Evolutionary conservation across 1,140 invertebrate species (phyloP).

Genomic region (Macrobrachium nipponense): DNA sequence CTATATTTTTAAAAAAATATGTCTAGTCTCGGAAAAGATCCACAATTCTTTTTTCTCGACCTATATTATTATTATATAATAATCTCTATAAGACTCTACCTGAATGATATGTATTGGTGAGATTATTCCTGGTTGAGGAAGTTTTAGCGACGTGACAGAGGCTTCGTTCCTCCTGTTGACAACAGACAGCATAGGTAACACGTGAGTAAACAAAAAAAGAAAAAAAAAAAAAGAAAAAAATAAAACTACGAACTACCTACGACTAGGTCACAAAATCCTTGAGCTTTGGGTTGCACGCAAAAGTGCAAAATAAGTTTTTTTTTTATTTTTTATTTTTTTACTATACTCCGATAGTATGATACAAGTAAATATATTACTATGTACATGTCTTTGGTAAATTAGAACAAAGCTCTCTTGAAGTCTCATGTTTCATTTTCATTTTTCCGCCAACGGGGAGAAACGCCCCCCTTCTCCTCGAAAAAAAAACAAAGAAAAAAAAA

Average conservation of each 20-base stretch:
- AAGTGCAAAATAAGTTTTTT: slow-evolving; percentile 36
- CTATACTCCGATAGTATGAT: slow-evolving; percentile 47
- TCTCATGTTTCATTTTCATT: no score
- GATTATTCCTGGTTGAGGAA: background rate
- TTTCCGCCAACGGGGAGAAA: slow-evolving; percentile 4
- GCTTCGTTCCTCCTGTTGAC: slow-evolving; percentile 12
- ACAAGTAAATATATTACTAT: slow-evolving; percentile 56
- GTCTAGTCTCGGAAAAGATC: background rate
- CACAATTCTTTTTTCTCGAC: background rate
- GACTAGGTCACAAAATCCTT: slow-evolving; percentile 61
- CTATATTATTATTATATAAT: no score
- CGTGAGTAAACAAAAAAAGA: slow-evolving; percentile 33
- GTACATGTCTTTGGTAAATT: slow-evolving; percentile 59
- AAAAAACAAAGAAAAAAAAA: no score
- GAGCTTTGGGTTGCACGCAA: slow-evolving; percentile 47
- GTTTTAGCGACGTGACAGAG: no score
- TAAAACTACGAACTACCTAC: slow-evolving; percentile 41
- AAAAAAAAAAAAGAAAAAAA: slow-evolving; percentile 33
- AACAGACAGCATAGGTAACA: slow-evolving; percentile 34
- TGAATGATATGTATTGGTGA: no score
- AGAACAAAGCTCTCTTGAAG: slow-evolving; percentile 21
- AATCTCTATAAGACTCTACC: no score
- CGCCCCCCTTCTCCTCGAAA: slow-evolving; percentile 14
- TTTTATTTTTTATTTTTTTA: background rate
- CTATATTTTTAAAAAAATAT: background rate